Evolutionary conservation across 2,113 vertebrate genomes (phyloP).

Genomic region (Cettia cetti): DNA sequence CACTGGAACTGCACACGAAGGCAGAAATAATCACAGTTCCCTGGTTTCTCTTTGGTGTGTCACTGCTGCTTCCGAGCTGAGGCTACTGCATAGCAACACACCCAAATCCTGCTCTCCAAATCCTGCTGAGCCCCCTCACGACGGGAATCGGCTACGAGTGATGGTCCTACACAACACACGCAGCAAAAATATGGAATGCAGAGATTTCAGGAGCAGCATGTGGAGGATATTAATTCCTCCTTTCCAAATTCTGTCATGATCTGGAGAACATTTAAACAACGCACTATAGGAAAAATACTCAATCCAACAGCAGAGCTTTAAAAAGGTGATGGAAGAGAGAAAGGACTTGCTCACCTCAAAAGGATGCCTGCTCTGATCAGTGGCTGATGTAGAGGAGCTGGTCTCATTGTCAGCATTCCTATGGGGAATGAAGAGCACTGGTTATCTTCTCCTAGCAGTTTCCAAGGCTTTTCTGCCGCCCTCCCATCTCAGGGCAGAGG

Average conservation of each 20-base stretch:
- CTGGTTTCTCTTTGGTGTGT: background rate
- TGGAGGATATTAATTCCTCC: background rate
- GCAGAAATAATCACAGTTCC: background rate
- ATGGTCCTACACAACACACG: background rate
- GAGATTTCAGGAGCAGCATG: background rate
- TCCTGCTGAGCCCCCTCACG: background rate
- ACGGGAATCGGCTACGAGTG: background rate
- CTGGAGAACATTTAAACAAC: fast-evolving
- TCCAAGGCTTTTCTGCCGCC: background rate
- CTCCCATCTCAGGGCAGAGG: background rate
- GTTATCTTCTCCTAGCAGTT: background rate
- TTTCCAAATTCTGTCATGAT: background rate
- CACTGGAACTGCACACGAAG: background rate
- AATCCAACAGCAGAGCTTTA: background rate
- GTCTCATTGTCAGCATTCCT: conserved; percentile 86
- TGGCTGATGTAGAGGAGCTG: conserved; percentile 75
- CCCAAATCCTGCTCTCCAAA: background rate
- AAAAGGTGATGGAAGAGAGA: background rate
- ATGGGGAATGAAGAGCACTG: background rate
- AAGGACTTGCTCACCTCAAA: conserved; percentile 75
- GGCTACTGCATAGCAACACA: conserved; percentile 12
- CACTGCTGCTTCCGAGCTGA: background rate
- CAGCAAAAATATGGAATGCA: background rate
- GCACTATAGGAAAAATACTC: background rate
- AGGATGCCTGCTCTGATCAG: conserved; percentile 84